Conservation (phyloP, 2,888 invertebrate species). For the Andrena dorsata region DNA sequence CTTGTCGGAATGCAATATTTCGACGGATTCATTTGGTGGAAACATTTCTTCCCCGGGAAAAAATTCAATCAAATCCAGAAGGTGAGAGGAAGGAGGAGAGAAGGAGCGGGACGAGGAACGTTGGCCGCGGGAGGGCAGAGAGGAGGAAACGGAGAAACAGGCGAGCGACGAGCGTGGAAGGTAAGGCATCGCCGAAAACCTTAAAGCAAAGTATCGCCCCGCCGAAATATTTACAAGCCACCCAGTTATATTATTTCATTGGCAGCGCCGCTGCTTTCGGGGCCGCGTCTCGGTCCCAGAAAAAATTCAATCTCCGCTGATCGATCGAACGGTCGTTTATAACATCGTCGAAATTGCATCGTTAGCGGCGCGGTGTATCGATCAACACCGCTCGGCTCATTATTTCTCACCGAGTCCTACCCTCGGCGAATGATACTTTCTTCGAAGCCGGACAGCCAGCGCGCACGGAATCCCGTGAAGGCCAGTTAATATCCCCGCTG, state of each 20-base stretch:
- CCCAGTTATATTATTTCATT: conserved; percentile 46
- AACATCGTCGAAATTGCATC: conserved; percentile 59
- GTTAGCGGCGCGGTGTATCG: conserved; percentile 56
- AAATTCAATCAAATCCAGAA: conserved; percentile 83
- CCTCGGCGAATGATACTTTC: conserved; percentile 54
- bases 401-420: conserved; percentile 39
- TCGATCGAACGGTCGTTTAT: conserved; percentile 57
- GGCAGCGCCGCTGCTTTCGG: conserved; percentile 39
- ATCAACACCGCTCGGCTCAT: conserved; percentile 52
- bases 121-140: conserved; percentile 23
- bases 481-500: conserved; percentile 40
- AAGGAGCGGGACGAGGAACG: neutral
- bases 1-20: conserved; percentile 85
- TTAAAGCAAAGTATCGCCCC: conserved; percentile 11
- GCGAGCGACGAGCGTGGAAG: conserved; percentile 55
- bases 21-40: conserved; percentile 85
- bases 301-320: conserved; percentile 56
- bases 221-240: conserved; percentile 48
- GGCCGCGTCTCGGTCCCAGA: conserved; percentile 25
- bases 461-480: conserved; percentile 36
- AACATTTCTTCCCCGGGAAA: conserved; percentile 84
- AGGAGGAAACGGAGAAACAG: conserved; percentile 49
- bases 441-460: conserved; percentile 41
- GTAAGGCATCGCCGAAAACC: conserved; percentile 6
- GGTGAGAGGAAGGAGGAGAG: conserved; percentile 64